Evolutionary conservation across 1,140 invertebrate species (phyloP).

Genomic region (Solenopsis invicta): DNA sequence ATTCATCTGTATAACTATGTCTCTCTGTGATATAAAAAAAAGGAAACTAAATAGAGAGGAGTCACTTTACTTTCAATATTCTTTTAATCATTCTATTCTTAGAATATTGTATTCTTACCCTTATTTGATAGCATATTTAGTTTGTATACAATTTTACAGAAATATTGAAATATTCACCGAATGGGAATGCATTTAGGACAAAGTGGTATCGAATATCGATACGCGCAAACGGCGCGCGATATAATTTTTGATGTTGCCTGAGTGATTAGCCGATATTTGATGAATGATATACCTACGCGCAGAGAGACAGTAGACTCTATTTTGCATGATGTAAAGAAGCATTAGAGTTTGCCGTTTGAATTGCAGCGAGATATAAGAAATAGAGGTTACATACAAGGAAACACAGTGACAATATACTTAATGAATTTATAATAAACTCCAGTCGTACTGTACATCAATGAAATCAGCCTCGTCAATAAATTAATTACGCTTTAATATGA

Average conservation of each 20-base stretch:
- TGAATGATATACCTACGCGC: background rate
- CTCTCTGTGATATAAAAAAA: background rate
- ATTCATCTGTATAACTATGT: background rate
- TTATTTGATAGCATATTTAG: background rate
- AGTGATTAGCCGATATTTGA: slow-evolving; percentile 39
- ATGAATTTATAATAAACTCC: slow-evolving; percentile 62
- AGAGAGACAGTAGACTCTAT: background rate
- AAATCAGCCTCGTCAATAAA: slow-evolving; percentile 56
- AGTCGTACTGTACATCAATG: slow-evolving; percentile 66
- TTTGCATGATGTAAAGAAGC: slow-evolving; percentile 1
- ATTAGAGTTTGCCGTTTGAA: background rate
- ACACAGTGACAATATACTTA: slow-evolving; percentile 35
- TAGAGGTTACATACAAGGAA: background rate
- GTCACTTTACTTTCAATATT: slow-evolving; percentile 4
- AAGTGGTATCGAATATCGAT: slow-evolving; percentile 37
- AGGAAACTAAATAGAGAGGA: background rate
- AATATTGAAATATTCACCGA: background rate
- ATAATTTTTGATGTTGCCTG: slow-evolving; percentile 20
- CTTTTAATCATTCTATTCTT: background rate
- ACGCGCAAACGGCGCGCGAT: background rate
- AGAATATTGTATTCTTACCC: background rate
- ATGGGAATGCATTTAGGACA: background rate
- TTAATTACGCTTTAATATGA: slow-evolving; percentile 51
- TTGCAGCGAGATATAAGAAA: background rate
- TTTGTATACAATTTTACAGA: background rate